Evolutionary conservation across 2,113 vertebrate genomes (phyloP), one percentile per base, ranked within the genome.

Genomic region (Phylloscopus whistleri): DNA sequence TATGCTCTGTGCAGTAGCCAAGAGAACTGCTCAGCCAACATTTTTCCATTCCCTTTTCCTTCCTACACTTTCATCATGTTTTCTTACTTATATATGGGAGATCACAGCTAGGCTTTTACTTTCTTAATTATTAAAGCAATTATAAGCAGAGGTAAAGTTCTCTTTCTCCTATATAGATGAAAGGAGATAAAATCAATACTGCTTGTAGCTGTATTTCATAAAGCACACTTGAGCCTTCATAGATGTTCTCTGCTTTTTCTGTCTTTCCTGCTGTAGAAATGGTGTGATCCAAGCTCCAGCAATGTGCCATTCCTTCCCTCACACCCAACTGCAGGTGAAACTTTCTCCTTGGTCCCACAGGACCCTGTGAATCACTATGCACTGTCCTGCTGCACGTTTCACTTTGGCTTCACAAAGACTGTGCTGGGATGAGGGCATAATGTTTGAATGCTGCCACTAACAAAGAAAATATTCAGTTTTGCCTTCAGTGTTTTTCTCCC

Each of bases 81-180:
- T 90, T 82, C 31, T 64, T 89, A 53, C 43, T 90, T 60, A 37
- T 49, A 41, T 19, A 22, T 43, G 37, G 39, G 31, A 62, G 37
- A 76, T 64, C 41, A 81, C 62, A 86, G 31, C 22, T 75, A 59
- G 9, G 28, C 26, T 94, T 93, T 78, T 79, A 51, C 55, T 88
- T 83, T 93, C 69, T 85, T 87, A 70, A 83, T 87, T 93, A 95
- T 87, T 82, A 87, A 72, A 89, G 41, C 48, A 91, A 66, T 59
- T 41, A 79, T 46, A 80, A 87, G 18, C 51, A 79, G 62, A 68
- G 22, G 49, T 60, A 44, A 94, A 84, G 53, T 87, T 92, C 2
- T 81, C n/a, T 82, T 87, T 93, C 67, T 74, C 31, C 30, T 85
- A 3, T 43, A 26, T 22, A 48, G 41, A 46, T 85, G 43, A 90